phyloP scores from a whole-genome alignment of 2,797 vertebrate species.

The Liparis tanakae region DNA sequence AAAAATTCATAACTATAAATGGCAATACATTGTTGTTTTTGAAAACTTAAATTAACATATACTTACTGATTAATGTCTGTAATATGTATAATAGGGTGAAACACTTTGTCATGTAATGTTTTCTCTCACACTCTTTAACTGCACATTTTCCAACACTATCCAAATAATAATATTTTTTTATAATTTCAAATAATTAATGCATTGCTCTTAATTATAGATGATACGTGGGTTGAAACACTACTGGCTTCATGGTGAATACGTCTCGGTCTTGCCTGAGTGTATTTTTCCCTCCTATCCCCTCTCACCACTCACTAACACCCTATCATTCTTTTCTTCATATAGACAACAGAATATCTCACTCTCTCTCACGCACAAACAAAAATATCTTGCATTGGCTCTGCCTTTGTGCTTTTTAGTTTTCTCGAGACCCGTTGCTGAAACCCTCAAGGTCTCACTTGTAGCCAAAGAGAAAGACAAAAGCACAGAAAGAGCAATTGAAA shows the following conservation, averaged over 20 bases:
- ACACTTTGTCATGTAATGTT: not conserved
- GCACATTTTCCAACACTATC: not conserved
- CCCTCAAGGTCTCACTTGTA: conserved; percentile 51
- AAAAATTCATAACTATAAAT: too few species aligned
- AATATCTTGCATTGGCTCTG: conserved; percentile 52
- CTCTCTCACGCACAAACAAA: conserved; percentile 27
- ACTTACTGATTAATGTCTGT: not conserved
- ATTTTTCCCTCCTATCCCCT: conserved; percentile 39
- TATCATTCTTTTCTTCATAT: conserved; percentile 43
- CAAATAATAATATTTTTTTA: not conserved
- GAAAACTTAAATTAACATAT: not conserved
- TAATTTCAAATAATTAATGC: not conserved
- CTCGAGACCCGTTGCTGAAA: conserved; percentile 36
- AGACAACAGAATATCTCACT: conserved; percentile 26
- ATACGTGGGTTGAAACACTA: conserved; percentile 26
- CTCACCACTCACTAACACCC: conserved; percentile 43
- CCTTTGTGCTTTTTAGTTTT: conserved; percentile 44
- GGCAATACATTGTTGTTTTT: not conserved
- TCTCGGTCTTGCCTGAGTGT: conserved; percentile 23
- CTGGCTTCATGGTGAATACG: conserved; percentile 21
- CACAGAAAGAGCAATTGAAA: conserved; percentile 57
- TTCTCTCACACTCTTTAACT: not conserved
- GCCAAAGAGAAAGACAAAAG: conserved; percentile 49
- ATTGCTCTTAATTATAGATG: not conserved
- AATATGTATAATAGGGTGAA: not conserved